Percentiles rank a stretch among this genome's conserved stretches.
phyloP scores from a whole-genome alignment of 2,797 vertebrate genomes.

The Malurus leucopterus region DNA sequence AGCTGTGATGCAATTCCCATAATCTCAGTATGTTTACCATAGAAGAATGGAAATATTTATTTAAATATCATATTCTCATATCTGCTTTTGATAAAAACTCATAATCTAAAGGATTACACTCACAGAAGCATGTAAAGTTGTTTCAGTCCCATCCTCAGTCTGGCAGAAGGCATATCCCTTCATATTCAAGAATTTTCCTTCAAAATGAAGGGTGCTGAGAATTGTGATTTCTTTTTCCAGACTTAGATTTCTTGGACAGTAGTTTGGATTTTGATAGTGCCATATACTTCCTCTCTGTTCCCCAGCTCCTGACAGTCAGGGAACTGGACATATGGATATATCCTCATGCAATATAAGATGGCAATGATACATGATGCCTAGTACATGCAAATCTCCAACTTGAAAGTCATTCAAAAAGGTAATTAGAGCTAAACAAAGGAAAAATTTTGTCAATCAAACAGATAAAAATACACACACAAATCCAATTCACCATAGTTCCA shows the following conservation, averaged over 20 bases:
- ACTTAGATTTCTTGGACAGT: not conserved
- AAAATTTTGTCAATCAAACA: constrained; percentile 36
- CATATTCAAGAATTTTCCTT: not conserved
- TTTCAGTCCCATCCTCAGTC: not conserved
- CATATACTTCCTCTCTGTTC: not conserved
- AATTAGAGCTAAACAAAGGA: constrained; percentile 34
- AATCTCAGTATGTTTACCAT: not conserved
- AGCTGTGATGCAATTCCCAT: not conserved
- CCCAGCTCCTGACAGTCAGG: not conserved
- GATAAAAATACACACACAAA: constrained; percentile 5
- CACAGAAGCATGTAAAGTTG: not conserved
- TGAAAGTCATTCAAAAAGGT: constrained; percentile 13
- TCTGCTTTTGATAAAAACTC: not conserved
- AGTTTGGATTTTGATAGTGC: not conserved
- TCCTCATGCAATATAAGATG: not conserved
- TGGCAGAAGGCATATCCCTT: not conserved
- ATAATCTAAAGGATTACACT: not conserved
- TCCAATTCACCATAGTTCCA: constrained; percentile 14
- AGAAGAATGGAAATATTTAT: not conserved
- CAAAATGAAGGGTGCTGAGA: not conserved
- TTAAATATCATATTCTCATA: not conserved
- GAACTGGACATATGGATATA: not conserved
- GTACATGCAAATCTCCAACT: not conserved
- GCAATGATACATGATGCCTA: not conserved
- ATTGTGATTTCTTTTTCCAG: not conserved